Evolutionary conservation across 2,888 invertebrate species (phyloP).

Genomic region (Apotomis turbidana): DNA sequence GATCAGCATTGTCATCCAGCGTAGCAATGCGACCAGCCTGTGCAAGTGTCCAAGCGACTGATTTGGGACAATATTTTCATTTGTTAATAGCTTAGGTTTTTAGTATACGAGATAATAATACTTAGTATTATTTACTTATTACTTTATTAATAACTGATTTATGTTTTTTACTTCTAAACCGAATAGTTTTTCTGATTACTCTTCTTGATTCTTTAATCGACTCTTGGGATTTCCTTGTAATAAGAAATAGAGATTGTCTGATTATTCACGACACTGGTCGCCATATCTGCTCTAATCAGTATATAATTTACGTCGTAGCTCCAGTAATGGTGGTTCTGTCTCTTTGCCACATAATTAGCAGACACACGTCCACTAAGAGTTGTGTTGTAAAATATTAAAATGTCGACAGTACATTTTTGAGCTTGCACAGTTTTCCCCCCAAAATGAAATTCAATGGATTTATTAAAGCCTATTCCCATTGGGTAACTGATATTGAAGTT

Average conservation of each 20-base stretch:
- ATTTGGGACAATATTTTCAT: too few relatives aligned
- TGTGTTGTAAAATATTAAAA: conserved; percentile 52
- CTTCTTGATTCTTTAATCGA: background rate
- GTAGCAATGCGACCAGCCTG: too few relatives aligned
- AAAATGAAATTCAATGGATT: background rate
- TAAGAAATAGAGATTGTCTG: conserved; percentile 54
- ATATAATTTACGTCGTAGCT: conserved; percentile 50
- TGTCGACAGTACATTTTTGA: background rate
- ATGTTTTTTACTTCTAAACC: too few relatives aligned
- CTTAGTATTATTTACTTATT: too few relatives aligned
- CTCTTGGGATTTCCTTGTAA: background rate
- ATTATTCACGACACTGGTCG: conserved; percentile 33
- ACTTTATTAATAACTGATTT: too few relatives aligned
- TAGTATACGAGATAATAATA: too few relatives aligned
- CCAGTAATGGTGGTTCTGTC: conserved; percentile 59
- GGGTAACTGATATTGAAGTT: background rate
- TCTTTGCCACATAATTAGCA: conserved; percentile 49
- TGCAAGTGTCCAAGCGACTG: too few relatives aligned
- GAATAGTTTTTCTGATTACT: too few relatives aligned
- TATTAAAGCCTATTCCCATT: background rate
- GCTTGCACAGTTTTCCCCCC: background rate
- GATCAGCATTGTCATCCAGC: too few relatives aligned
- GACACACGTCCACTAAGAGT: conserved; percentile 52
- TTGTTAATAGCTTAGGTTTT: too few relatives aligned
- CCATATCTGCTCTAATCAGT: conserved; percentile 46